Conservation (phyloP, 2,888 invertebrate species). For the Drosophila formosana region DNA sequence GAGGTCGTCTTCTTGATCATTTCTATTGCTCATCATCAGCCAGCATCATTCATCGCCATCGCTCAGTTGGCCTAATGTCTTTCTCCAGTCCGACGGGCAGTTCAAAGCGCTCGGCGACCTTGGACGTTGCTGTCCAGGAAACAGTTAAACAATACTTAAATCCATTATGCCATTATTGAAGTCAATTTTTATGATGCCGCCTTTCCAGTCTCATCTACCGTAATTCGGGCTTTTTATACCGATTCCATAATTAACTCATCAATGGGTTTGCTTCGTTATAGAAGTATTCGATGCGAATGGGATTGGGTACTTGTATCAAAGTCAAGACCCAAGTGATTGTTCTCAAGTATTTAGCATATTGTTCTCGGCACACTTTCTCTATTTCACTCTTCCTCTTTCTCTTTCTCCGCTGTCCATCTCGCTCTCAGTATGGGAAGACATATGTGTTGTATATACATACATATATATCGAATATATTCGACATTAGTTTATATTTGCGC, state of each 20-base stretch:
- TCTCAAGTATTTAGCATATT: conserved; percentile 54
- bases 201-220: conserved; percentile 40
- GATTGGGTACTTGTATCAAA: conserved; percentile 29
- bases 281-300: conserved; percentile 8
- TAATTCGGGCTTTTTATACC: conserved; percentile 33
- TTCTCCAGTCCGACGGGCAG: conserved; percentile 41
- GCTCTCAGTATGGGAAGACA: neutral
- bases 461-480: conserved; percentile 3
- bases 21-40: conserved; percentile 4
- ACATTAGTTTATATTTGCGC: conserved; percentile 73
- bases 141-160: conserved; percentile 26
- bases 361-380: conserved; percentile 19
- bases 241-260: conserved; percentile 12
- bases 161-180: conserved; percentile 38
- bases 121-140: conserved; percentile 35
- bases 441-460: conserved; percentile 12
- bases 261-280: conserved; percentile 7
- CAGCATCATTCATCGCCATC: conserved; percentile 15
- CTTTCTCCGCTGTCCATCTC: conserved; percentile 3
- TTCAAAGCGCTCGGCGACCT: conserved; percentile 57
- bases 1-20: neutral
- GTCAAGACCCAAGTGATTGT: conserved; percentile 37
- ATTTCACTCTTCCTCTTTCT: neutral
- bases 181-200: conserved; percentile 58
- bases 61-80: conserved; percentile 42